A percentile compares a stretch with the other conserved stretches of the same genome.
These are phyloP conservation scores for Chironomus tepperi DNA, from an alignment of 1,140 invertebrate species.

Conservation along the genomic window DNA sequence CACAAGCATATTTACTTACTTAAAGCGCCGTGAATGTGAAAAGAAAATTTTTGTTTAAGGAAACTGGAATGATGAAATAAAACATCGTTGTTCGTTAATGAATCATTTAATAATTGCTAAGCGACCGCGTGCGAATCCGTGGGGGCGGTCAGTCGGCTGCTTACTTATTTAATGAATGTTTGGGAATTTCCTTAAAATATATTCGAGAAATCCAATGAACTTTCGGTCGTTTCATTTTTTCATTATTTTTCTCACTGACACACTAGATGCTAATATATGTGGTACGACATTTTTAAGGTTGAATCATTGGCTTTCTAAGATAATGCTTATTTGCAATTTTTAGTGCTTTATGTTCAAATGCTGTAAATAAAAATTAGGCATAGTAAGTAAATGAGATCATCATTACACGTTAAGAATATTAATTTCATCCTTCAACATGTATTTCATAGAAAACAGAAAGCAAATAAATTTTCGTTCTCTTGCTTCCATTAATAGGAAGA, in stretches of 20 bases:
- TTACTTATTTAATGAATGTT: neutral
- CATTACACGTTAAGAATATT: neutral
- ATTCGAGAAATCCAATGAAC: neutral
- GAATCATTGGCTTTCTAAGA: no score
- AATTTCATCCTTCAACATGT: no score
- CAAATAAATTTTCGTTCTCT: no score
- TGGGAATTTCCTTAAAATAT: neutral
- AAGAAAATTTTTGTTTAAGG: conserved; percentile 17
- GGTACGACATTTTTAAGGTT: no score
- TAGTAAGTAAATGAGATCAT: neutral
- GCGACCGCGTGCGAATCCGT: neutral
- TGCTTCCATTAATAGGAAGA: neutral
- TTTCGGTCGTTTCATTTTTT: neutral
- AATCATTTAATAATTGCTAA: conserved; percentile 19
- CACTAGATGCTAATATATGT: no score
- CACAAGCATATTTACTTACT: neutral
- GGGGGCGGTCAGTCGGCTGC: neutral
- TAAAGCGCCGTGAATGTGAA: neutral
- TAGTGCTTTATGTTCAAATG: neutral
- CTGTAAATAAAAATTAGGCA: neutral
- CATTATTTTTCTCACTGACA: neutral
- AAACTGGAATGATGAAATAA: neutral
- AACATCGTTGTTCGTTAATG: neutral
- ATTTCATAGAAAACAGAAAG: no score
- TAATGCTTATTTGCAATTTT: no score